Percentiles rank a stretch among this genome's conserved stretches.
These are phyloP conservation scores for Cacoxenus indagator DNA, from an alignment of 2,888 invertebrate species.

Conservation along the genomic window DNA sequence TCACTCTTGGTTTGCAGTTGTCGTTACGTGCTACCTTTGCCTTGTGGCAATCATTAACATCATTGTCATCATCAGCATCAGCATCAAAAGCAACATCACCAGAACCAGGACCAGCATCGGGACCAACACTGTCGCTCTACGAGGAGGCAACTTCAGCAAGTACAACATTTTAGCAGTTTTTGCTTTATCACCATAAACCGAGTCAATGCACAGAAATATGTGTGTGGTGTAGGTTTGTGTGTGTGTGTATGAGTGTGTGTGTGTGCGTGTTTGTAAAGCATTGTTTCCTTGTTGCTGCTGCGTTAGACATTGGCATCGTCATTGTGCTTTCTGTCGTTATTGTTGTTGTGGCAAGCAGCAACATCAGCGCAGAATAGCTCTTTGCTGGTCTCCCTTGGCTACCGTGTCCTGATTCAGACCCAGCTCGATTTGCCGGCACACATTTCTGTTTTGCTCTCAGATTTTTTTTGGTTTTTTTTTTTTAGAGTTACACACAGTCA, in stretches of 20 bases:
- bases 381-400: neutral
- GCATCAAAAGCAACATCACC: neutral
- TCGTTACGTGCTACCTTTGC: neutral
- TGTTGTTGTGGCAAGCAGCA: neutral
- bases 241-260: neutral
- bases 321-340: conserved; percentile 2
- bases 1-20: conserved; percentile 5
- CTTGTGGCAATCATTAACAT: neutral
- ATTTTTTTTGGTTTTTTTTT: neutral
- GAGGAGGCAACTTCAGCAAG: neutral
- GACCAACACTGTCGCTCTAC: neutral
- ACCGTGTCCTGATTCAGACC: neutral
- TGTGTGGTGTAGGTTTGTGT: conserved; percentile 8
- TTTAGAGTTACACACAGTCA: no score
- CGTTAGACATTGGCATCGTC: conserved; percentile 1
- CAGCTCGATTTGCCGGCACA: neutral
- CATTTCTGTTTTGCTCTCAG: neutral
- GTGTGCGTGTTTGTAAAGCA: no score
- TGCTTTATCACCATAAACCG: conserved; percentile 19
- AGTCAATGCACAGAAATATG: conserved; percentile 8
- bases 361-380: neutral
- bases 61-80: neutral
- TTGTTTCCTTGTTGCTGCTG: neutral
- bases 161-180: neutral
- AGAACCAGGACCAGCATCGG: neutral